A percentile compares a stretch with the other conserved stretches of the same genome.
Evolutionary conservation across 1,140 invertebrate genomes (phyloP).

Genomic region (Pachypsylla venusta): DNA sequence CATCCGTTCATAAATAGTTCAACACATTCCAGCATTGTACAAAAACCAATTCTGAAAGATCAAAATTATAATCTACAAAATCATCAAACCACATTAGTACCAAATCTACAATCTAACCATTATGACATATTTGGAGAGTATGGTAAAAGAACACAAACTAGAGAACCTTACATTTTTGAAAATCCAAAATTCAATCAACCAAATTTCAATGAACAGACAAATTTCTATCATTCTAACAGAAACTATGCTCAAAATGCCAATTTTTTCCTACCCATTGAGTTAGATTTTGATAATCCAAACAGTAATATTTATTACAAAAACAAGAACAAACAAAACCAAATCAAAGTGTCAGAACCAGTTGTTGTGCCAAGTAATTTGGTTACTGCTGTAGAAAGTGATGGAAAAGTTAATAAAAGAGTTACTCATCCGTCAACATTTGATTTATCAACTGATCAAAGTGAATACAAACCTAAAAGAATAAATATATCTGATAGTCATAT

Average conservation of each 20-base stretch:
- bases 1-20: no score
- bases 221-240: neutral
- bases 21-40: no score
- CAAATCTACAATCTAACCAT: no score
- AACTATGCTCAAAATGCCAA: neutral
- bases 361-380: neutral
- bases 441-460: neutral
- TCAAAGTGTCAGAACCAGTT: neutral
- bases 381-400: neutral
- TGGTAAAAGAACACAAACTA: neutral
- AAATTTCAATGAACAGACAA: neutral
- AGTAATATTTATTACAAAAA: conserved; percentile 5
- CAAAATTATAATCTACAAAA: no score
- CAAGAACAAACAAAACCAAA: neutral
- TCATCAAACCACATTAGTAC: no score
- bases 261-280: neutral
- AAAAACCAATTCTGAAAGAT: no score
- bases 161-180: neutral
- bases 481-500: neutral
- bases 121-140: conserved; percentile 8
- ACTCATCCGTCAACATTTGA: neutral
- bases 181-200: neutral
- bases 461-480: neutral
- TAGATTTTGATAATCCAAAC: conserved; percentile 5
- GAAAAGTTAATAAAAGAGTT: neutral